Conservation (phyloP, 2,113 vertebrate species). For the Charina bottae region DNA sequence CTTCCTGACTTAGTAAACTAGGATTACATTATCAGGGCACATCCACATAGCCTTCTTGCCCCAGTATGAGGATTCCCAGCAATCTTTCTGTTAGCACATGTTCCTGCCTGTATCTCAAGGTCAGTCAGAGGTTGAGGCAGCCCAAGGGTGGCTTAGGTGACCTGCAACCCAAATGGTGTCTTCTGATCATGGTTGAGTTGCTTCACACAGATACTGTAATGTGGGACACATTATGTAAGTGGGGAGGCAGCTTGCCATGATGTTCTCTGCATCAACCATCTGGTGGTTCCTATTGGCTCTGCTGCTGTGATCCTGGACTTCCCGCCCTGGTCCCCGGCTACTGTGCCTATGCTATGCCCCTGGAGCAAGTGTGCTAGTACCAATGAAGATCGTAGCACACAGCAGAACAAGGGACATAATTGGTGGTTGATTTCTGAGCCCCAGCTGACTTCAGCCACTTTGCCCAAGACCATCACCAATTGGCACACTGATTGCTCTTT, state of each 20-base stretch:
- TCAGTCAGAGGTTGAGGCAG: neutral
- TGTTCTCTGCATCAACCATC: neutral
- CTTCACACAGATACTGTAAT: neutral
- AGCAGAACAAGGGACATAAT: neutral
- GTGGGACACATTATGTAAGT: neutral
- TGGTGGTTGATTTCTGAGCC: neutral
- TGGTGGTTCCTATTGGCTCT: neutral
- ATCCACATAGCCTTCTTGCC: neutral
- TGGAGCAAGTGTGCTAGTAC: neutral
- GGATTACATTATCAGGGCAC: neutral
- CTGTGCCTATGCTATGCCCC: neutral
- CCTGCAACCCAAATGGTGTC: neutral
- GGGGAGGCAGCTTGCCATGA: neutral
- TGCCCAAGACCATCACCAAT: neutral
- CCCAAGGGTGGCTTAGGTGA: neutral
- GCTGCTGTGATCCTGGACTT: neutral
- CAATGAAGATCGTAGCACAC: too few species aligned
- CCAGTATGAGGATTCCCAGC: neutral
- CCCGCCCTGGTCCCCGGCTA: neutral
- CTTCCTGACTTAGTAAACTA: neutral
- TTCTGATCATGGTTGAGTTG: neutral
- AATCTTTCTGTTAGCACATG: neutral
- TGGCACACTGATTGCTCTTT: neutral
- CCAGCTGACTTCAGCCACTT: neutral
- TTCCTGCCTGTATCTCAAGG: neutral